phyloP scores from a whole-genome alignment of 2,113 vertebrate genomes.

The Raja brachyura region DNA sequence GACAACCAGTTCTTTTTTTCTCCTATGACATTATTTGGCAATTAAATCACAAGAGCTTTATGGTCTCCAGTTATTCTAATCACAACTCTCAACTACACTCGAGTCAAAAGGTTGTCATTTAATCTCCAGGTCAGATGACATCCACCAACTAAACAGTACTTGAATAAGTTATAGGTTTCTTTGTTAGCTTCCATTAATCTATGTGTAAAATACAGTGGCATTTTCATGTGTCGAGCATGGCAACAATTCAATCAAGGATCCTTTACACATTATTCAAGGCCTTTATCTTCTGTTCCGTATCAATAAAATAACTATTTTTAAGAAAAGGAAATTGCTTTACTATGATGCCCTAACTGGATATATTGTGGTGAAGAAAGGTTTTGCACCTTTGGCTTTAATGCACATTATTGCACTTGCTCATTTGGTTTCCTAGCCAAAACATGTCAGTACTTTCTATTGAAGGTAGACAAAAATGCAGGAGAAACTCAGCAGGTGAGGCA shows the following conservation, averaged over 20 bases:
- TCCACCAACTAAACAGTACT: not conserved
- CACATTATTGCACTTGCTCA: conserved; percentile 47
- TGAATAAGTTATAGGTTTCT: not conserved
- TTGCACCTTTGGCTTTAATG: not conserved
- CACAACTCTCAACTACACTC: not conserved
- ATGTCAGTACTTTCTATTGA: not conserved
- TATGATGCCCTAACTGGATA: not conserved
- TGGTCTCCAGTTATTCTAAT: not conserved
- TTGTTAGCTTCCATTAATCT: not conserved
- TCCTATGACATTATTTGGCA: not conserved
- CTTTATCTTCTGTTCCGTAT: not conserved
- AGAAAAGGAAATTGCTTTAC: not conserved
- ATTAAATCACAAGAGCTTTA: not conserved
- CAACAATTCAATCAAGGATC: not conserved
- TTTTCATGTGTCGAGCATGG: not conserved
- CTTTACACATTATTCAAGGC: not conserved
- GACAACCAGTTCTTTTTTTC: not conserved
- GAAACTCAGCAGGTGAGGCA: too few species aligned
- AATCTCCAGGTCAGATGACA: not conserved
- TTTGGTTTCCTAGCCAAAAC: not conserved
- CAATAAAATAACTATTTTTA: not conserved
- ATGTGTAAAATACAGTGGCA: not conserved
- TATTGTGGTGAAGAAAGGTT: not conserved
- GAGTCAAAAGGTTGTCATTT: not conserved
- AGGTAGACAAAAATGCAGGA: too few species aligned